Base-by-base conservation (phyloP, 2,888 invertebrate species). In the Melipona bicolor region DNA sequence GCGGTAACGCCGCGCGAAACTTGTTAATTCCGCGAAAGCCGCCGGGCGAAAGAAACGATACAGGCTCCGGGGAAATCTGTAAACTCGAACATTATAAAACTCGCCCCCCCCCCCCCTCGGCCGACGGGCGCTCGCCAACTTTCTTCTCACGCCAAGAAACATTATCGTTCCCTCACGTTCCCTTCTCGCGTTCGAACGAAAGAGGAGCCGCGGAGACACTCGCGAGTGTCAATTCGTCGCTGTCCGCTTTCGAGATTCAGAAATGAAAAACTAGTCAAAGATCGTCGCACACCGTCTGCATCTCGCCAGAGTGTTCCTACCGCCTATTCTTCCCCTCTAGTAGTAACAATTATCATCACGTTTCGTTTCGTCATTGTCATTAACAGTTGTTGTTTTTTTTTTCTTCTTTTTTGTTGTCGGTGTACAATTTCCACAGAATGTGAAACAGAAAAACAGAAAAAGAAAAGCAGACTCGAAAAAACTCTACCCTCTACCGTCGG, bases 21-120 rank as follows among this genome's bases (percentile, higher is more conserved):
- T 89, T 89, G 83, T 85, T 88, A 88, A 88, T 88, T 88, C 80
- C 81, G 79, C 81, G 80, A 43, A 73, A 76, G 87, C 88, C 83
- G 72, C 68, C 61, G 83, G 84, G 79, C 56, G 72, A 88, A 82
- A 79, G 61, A 79, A 80, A 50, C 85, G 79, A 88, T 82, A 84
- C 76, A 75, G 81, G 85, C 90, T 89, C 86, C 79, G 77, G 85
- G 89, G 89, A 90, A 89, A 89, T 90, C 87, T 87, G 85, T 89
- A 81, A 88, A 87, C 81, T 87, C 84, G 81, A 87, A 82, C 83
- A 81, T 87, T 88, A 87, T 83, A 83, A 90, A 90, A 90, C 84
- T 89, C 80, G 67, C 68, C 21, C 59, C 56, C 76, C 64, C 52
- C 65, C 54, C 5, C 52, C 65, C 54, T 3, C 67, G 21, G 9